A percentile compares a stretch with the other conserved stretches of the same genome.
Conservation (phyloP, 2,888 invertebrate genomes). For the Serripes groenlandicus region DNA sequence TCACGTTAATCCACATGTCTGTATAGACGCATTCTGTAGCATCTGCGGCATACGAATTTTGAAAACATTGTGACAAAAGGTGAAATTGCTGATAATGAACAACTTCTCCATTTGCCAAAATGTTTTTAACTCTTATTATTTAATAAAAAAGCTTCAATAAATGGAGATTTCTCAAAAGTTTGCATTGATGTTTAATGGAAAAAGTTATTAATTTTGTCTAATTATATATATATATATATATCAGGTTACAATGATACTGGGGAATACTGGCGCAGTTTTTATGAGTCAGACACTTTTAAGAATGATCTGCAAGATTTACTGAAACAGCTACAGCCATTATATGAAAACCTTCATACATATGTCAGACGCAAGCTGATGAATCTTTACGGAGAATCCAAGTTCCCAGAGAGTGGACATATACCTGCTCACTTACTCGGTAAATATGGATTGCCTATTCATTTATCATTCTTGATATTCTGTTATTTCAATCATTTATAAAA, state of each 20-base stretch:
- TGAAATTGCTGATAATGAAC: not conserved
- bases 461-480: too few species aligned
- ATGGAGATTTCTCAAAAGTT: too few species aligned
- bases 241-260: slow-evolving; percentile 95
- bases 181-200: not conserved
- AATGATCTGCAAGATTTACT: slow-evolving; percentile 88
- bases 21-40: too few species aligned
- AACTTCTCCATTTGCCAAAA: not conserved
- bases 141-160: too few species aligned
- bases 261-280: slow-evolving; percentile 95
- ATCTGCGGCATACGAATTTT: too few species aligned
- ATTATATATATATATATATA: not conserved
- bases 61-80: too few species aligned
- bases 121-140: not conserved
- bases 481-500: too few species aligned
- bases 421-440: slow-evolving; percentile 94
- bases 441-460: too few species aligned
- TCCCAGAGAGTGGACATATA: slow-evolving; percentile 90
- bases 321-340: slow-evolving; percentile 90
- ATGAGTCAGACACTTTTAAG: slow-evolving; percentile 92
- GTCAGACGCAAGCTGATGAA: slow-evolving; percentile 91
- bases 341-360: slow-evolving; percentile 93
- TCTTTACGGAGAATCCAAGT: slow-evolving; percentile 91
- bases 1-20: too few species aligned
- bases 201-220: not conserved